These are phyloP conservation scores for Epinotia ramella DNA, from an alignment of 2,888 invertebrate species.

Conservation along the genomic window DNA sequence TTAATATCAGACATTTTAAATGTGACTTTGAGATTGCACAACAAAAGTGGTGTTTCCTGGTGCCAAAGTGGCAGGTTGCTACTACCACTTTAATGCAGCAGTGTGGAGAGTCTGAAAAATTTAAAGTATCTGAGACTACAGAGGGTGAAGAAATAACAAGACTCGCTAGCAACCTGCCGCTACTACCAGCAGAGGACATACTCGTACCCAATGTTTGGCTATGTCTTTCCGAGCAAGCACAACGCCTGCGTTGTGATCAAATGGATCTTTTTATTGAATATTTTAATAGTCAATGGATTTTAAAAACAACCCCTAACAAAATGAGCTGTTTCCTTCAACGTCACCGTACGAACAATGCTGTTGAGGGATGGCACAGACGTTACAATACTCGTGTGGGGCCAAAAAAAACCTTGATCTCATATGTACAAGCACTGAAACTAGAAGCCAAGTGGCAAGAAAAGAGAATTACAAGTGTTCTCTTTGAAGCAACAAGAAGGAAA, in stretches of 20 bases:
- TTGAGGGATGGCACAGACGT: conserved; percentile 19
- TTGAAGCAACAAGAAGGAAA: conserved; percentile 13
- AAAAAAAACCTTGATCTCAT: conserved; percentile 15
- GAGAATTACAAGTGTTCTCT: conserved; percentile 12
- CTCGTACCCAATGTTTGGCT: conserved; percentile 16
- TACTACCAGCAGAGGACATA: conserved; percentile 16
- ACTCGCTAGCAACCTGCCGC: conserved; percentile 17
- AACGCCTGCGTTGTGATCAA: conserved; percentile 5
- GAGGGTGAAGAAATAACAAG: conserved; percentile 20
- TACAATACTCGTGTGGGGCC: conserved; percentile 11
- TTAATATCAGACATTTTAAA: conserved; percentile 9
- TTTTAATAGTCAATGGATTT: conserved; percentile 15
- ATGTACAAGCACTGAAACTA: conserved; percentile 1
- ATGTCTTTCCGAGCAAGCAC: conserved; percentile 7
- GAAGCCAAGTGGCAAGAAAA: conserved; percentile 10
- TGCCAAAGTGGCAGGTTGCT: conserved; percentile 5
- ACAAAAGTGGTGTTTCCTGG: conserved; percentile 11
- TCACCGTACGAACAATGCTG: conserved; percentile 8
- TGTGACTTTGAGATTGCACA: conserved; percentile 18
- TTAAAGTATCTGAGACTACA: conserved; percentile 1
- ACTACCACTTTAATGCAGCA: conserved; percentile 11
- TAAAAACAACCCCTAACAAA: conserved; percentile 5
- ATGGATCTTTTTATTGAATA: conserved; percentile 9
- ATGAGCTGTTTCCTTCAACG: background rate
- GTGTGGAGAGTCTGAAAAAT: background rate